Percentiles rank a stretch among this genome's conserved stretches.
Evolutionary conservation across 2,888 invertebrate species (phyloP).

Genomic region (Drosophila tripunctata): DNA sequence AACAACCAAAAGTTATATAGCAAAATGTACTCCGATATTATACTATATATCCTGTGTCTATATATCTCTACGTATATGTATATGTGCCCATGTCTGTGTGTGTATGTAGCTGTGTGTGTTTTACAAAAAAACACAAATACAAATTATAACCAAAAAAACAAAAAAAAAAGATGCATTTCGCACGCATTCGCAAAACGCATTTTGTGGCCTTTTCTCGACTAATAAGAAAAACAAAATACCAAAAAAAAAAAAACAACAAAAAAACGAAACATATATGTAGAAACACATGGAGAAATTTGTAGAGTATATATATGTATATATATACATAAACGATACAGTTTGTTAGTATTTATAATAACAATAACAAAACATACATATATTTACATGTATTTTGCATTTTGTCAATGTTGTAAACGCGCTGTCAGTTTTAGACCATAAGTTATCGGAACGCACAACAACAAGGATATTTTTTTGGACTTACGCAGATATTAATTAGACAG

Average conservation of each 20-base stretch:
- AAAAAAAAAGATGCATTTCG: conserved; percentile 57
- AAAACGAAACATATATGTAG: background rate
- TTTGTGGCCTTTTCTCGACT: conserved; percentile 73
- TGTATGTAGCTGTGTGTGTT: conserved; percentile 4
- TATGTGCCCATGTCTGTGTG: conserved; percentile 19
- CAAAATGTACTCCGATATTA: conserved; percentile 77
- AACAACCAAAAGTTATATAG: conserved; percentile 50
- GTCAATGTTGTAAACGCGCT: conserved; percentile 26
- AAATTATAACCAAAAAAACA: conserved; percentile 11
- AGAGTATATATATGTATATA: conserved; percentile 5
- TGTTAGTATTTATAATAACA: conserved; percentile 33
- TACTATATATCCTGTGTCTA: conserved; percentile 26
- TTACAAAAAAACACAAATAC: conserved; percentile 13
- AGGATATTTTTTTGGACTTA: conserved; percentile 2
- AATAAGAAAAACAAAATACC: conserved; percentile 35
- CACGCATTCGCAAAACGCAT: conserved; percentile 66
- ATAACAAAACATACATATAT: conserved; percentile 20
- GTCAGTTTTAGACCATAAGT: conserved; percentile 46
- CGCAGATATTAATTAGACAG: conserved; percentile 11
- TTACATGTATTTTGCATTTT: conserved; percentile 12
- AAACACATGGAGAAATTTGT: conserved; percentile 1
- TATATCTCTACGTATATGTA: conserved; percentile 31
- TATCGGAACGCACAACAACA: conserved; percentile 42
- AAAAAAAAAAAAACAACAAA: conserved; percentile 16
- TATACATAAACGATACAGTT: conserved; percentile 31